Conservation (phyloP, 1,140 invertebrate species). For the Teleopsis dalmanni region DNA sequence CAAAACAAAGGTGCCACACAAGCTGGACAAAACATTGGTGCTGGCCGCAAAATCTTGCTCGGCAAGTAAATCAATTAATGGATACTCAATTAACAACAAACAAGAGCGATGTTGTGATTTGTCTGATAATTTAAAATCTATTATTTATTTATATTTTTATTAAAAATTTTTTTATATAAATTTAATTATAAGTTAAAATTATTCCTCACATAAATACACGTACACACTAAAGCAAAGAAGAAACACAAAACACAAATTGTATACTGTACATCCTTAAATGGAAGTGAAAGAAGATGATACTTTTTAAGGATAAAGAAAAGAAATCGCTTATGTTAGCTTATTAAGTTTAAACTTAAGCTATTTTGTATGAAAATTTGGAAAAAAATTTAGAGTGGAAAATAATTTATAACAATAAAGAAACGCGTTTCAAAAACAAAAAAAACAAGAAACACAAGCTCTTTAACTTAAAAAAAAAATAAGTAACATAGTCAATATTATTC, state of each 20-base stretch:
- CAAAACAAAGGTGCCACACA: slow-evolving; percentile 91
- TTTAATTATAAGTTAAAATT: not conserved
- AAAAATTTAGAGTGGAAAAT: too few relatives aligned
- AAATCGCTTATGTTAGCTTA: not conserved
- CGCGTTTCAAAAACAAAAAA: too few relatives aligned
- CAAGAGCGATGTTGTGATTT: not conserved
- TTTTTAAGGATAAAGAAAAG: slow-evolving; percentile 1
- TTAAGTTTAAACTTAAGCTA: slow-evolving; percentile 9
- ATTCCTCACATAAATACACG: not conserved
- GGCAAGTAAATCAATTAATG: slow-evolving; percentile 60
- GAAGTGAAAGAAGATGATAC: not conserved
- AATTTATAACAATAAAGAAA: too few relatives aligned
- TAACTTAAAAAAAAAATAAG: too few relatives aligned
- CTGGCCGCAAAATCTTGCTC: slow-evolving; percentile 78
- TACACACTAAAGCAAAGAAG: not conserved
- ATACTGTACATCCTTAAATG: not conserved
- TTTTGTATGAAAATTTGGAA: too few relatives aligned
- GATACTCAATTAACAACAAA: not conserved
- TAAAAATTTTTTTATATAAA: slow-evolving; percentile 2
- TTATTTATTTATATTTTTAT: slow-evolving; percentile 6
- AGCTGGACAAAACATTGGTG: slow-evolving; percentile 87
- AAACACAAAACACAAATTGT: not conserved
- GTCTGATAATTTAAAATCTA: not conserved
- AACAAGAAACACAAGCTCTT: too few relatives aligned
- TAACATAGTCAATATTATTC: too few relatives aligned